These are phyloP conservation scores for Gracilinanus agilis DNA, from an alignment of 2,113 vertebrate genomes.

Conservation along the genomic window DNA sequence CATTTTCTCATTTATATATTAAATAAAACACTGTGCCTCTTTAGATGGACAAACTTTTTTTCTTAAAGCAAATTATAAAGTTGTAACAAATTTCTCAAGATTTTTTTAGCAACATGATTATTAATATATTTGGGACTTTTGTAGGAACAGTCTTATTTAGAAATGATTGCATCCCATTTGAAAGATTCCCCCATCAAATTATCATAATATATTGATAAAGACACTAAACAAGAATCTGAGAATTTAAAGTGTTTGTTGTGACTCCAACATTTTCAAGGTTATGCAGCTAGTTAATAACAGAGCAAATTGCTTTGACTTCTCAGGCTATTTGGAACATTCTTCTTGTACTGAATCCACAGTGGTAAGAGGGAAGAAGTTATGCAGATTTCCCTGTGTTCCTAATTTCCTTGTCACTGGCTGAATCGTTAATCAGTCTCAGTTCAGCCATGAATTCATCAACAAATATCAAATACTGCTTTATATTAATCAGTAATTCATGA, in stretches of 20 bases:
- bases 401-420: not conserved
- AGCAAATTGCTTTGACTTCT: not conserved
- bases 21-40: conserved; percentile 31
- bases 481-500: not conserved
- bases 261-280: not conserved
- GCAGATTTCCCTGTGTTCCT: not conserved
- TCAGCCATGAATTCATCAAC: not conserved
- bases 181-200: not conserved
- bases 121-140: not conserved
- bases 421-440: not conserved
- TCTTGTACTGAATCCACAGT: not conserved
- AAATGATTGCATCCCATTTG: not conserved
- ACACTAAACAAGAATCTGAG: not conserved
- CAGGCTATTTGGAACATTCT: not conserved
- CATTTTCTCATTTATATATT: not conserved
- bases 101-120: not conserved
- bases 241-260: not conserved
- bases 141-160: not conserved
- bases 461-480: not conserved
- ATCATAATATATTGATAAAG: not conserved
- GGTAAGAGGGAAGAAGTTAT: not conserved
- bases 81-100: not conserved
- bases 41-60: not conserved
- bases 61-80: not conserved
- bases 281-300: not conserved